Evolutionary conservation across 2,888 invertebrate genomes (phyloP), one percentile per base, ranked within the genome.

Genomic region (Ypsolopha sequella): DNA sequence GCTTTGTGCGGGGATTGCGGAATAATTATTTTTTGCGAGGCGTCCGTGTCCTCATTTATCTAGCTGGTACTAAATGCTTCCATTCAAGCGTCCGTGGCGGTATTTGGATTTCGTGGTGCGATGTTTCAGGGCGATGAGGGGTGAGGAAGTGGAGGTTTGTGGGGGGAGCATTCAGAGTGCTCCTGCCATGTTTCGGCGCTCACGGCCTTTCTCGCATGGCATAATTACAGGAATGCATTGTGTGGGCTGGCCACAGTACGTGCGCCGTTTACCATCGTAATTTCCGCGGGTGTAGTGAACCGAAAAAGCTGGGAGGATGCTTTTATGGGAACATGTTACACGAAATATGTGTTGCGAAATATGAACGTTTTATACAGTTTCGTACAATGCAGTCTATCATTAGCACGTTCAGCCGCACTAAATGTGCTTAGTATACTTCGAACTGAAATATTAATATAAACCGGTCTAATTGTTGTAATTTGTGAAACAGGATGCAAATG

Each of bases 141-240:
- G 41, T 36, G 24, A 24, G 24, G 24, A 24, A 24, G 24, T 24
- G 36, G 44, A 11, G 49, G 51, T n/a, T n/a, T n/a, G 51, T 9
- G 14, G 47, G 48, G 11, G 36, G 33, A 45, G 48, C 54, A 57
- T 55, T 58, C 57, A 50, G 53, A 56, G 53, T 11, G 13, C 34
- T n/a, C 48, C 8, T 24, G 49, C 39, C 56, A 58, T 66, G 63
- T 71, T 73, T 68, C 63, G 64, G 60, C 56, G 64, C 62, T 65
- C 62, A 64, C 68, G 66, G 69, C 68, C 66, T 75, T 73, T 73
- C 68, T 69, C 68, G 69, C 70, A 75, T 80, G 67, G 70, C 70
- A 75, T 80, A 81, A 84, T 82, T 77, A 79, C 77, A 69, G 75
- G 66, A 75, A 73, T 73, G 77, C 76, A 84, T 81, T 80, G 80